Conservation (phyloP, 2,113 vertebrate species). For the Zosterops japonicus region DNA sequence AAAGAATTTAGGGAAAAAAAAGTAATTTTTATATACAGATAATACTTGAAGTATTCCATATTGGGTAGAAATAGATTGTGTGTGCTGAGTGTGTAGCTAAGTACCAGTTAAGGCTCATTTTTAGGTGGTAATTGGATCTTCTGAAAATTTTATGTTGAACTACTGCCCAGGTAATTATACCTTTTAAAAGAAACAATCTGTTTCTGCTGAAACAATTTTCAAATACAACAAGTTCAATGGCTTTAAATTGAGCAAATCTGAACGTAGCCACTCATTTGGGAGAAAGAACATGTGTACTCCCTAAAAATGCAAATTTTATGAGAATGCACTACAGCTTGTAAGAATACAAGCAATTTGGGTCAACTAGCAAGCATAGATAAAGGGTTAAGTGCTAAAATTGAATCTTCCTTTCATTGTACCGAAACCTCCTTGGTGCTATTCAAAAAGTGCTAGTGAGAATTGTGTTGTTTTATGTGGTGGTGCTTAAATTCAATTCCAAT, state of each 20-base stretch:
- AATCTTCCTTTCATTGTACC: not conserved
- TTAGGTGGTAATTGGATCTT: not conserved
- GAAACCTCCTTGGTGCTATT: not conserved
- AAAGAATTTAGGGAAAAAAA: not conserved
- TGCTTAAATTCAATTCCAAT: no score
- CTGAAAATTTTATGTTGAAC: not conserved
- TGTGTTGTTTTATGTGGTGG: no score
- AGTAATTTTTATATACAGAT: not conserved
- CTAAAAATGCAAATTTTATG: not conserved
- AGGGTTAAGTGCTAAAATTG: not conserved
- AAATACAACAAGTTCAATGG: not conserved
- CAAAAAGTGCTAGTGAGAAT: not conserved
- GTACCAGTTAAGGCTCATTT: not conserved
- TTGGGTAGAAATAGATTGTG: not conserved
- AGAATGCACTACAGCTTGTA: not conserved
- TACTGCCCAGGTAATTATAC: not conserved
- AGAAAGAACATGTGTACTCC: not conserved
- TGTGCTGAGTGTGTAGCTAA: not conserved
- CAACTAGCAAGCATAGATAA: not conserved
- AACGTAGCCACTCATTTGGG: not conserved
- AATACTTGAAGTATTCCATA: not conserved
- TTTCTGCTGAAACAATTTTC: not conserved
- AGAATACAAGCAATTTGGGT: not conserved
- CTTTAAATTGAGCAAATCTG: not conserved
- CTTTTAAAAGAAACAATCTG: not conserved